Evolutionary conservation across 2,113 vertebrate species (phyloP).

Genomic region (Sus scrofa): T2T-Sscrofa CM000817.6:138506501-138507000

Average conservation of each 20-base stretch:
- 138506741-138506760: neutral
- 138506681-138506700: neutral
- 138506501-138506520: neutral
- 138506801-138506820: neutral
- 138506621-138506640: slow-evolving; percentile 18
- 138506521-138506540: neutral
- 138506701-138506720: neutral
- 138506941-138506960: neutral
- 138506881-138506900: neutral
- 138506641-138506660: neutral
- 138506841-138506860: neutral
- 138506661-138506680: neutral
- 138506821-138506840: neutral
- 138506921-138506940: neutral
- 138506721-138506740: neutral
- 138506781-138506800: neutral
- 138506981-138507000: neutral
- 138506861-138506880: neutral
- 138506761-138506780: neutral
- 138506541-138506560: neutral
- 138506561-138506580: neutral
- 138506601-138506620: neutral
- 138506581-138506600: slow-evolving; percentile 38
- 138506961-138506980: neutral
- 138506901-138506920: neutral